phyloP scores from a whole-genome alignment of 2,888 invertebrate genomes.

The Melieria picta region DNA sequence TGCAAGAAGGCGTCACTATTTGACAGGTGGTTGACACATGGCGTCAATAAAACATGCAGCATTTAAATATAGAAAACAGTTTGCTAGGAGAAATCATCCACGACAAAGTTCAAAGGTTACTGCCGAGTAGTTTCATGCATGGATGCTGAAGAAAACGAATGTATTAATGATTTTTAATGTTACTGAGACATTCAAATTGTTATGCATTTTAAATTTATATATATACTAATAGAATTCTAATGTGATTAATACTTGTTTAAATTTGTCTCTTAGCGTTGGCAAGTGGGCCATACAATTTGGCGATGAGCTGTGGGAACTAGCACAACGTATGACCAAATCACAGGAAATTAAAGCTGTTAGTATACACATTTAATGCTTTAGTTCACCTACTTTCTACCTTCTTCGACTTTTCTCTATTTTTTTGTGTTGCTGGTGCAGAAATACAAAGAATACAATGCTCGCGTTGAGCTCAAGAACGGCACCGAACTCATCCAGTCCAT shows the following conservation, averaged over 20 bases:
- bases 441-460: slow-evolving; percentile 81
- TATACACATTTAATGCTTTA: slow-evolving; percentile 40
- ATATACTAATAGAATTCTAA: background rate
- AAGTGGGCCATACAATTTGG: slow-evolving; percentile 84
- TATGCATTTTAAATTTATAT: background rate
- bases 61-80: too few species aligned
- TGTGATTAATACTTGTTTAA: background rate
- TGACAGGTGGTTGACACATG: too few species aligned
- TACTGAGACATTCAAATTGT: background rate
- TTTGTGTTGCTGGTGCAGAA: slow-evolving; percentile 67
- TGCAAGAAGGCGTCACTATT: too few species aligned
- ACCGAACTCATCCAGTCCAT: slow-evolving; percentile 81
- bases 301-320: slow-evolving; percentile 81
- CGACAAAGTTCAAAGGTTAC: too few species aligned
- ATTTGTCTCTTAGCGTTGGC: slow-evolving; percentile 71
- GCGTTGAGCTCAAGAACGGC: slow-evolving; percentile 83
- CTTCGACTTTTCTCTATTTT: background rate
- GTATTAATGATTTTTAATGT: too few species aligned
- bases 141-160: too few species aligned
- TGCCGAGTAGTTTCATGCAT: too few species aligned
- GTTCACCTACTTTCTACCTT: background rate
- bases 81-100: too few species aligned
- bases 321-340: slow-evolving; percentile 79
- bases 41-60: too few species aligned
- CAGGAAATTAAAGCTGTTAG: slow-evolving; percentile 80